phyloP scores from a whole-genome alignment of 2,888 invertebrate species.

The Coenonympha glycerion region DNA sequence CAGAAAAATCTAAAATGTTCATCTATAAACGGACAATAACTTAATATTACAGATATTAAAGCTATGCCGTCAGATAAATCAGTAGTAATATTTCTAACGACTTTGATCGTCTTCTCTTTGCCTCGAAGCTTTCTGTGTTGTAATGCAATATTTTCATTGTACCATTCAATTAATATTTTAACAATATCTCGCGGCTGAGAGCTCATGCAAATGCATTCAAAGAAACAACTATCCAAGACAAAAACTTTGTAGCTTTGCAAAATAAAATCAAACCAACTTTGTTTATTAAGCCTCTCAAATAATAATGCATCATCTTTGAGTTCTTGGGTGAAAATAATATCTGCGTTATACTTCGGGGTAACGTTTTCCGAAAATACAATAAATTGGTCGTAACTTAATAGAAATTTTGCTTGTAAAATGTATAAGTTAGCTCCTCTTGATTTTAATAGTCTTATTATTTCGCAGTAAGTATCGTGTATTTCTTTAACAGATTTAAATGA shows the following conservation, averaged over 20 bases:
- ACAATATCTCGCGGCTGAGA: conserved; percentile 48
- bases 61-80: conserved; percentile 76
- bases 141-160: conserved; percentile 48
- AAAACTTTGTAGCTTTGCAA: conserved; percentile 78
- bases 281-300: conserved; percentile 58
- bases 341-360: conserved; percentile 50
- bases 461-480: conserved; percentile 58
- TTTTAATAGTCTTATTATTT: conserved; percentile 51
- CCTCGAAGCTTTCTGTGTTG: conserved; percentile 42
- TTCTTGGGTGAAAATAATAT: conserved; percentile 46
- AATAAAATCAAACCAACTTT: conserved; percentile 78
- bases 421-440: conserved; percentile 57
- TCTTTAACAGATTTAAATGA: conserved; percentile 53
- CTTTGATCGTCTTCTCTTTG: conserved; percentile 42
- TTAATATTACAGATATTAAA: conserved; percentile 70
- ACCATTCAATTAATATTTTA: conserved; percentile 56
- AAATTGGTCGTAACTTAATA: conserved; percentile 62
- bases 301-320: conserved; percentile 43
- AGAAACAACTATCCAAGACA: conserved; percentile 66
- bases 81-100: conserved; percentile 61
- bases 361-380: conserved; percentile 47
- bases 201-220: conserved; percentile 60
- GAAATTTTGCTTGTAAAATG: conserved; percentile 52
- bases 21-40: conserved; percentile 76
- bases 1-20: conserved; percentile 62